Conservation (phyloP, 2,797 vertebrate genomes). For the Falco berigora region DNA sequence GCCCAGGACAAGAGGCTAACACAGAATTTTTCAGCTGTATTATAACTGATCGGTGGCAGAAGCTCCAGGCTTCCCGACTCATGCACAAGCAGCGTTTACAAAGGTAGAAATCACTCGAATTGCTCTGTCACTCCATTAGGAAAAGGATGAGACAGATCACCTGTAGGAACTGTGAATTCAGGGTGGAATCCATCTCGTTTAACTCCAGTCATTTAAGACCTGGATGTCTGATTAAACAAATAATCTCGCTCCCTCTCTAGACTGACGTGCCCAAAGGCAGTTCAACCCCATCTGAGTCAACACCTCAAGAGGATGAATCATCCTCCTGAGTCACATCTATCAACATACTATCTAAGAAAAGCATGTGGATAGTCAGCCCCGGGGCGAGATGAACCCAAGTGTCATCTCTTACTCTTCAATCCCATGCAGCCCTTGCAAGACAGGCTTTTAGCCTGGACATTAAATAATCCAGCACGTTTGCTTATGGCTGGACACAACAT, state of each 20-base stretch:
- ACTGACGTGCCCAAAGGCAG: rapidly evolving
- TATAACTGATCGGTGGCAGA: not conserved
- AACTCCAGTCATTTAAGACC: not conserved
- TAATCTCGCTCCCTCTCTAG: not conserved
- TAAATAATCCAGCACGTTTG: not conserved
- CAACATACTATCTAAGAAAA: not conserved
- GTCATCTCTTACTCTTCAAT: not conserved
- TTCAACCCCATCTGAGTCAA: not conserved
- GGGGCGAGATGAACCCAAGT: not conserved
- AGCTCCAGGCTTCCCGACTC: not conserved
- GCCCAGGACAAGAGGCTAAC: not conserved
- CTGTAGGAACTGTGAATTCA: not conserved
- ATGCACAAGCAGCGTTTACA: not conserved
- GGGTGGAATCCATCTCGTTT: not conserved
- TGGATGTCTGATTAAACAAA: not conserved
- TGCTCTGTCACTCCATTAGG: not conserved
- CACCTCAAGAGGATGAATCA: not conserved
- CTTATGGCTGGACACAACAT: not conserved
- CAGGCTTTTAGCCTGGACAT: not conserved
- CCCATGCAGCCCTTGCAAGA: not conserved
- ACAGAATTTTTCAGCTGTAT: not conserved
- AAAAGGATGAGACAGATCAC: not conserved
- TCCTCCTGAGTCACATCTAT: not conserved
- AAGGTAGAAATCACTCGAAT: not conserved
- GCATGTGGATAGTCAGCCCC: rapidly evolving